These are phyloP conservation scores for Volucella zonaria DNA, from an alignment of 2,888 invertebrate genomes.

Conservation along the genomic window DNA sequence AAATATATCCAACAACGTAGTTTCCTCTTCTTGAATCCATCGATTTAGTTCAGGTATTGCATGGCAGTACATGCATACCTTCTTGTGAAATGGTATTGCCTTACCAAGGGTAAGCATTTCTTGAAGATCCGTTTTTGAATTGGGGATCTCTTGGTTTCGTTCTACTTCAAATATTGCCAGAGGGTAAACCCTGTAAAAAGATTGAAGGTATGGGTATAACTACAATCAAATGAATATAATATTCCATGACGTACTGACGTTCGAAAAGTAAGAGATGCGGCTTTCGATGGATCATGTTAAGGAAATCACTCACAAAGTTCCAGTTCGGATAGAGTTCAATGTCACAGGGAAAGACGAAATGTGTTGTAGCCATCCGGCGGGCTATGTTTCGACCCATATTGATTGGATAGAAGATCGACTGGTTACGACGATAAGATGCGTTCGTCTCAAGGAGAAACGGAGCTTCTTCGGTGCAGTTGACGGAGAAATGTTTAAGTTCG, in stretches of 20 bases:
- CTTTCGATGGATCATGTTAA: slow-evolving; percentile 11
- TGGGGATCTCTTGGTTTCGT: slow-evolving; percentile 27
- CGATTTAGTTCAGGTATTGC: slow-evolving; percentile 32
- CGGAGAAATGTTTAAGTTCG: slow-evolving; percentile 6
- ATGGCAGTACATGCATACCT: slow-evolving; percentile 39
- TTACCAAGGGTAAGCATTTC: slow-evolving; percentile 15
- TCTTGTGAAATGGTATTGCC: slow-evolving; percentile 50
- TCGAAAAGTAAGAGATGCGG: slow-evolving; percentile 25
- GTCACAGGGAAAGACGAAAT: slow-evolving; percentile 45
- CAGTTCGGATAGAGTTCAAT: slow-evolving; percentile 55
- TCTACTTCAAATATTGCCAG: slow-evolving; percentile 49
- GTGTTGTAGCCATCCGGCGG: slow-evolving; percentile 27
- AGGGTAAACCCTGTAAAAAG: slow-evolving; percentile 40
- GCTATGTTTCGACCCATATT: slow-evolving; percentile 51
- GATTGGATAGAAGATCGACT: slow-evolving; percentile 40
- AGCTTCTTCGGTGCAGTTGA: neutral
- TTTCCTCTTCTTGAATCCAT: slow-evolving; percentile 19
- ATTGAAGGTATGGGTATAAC: neutral
- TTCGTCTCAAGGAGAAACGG: neutral
- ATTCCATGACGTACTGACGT: slow-evolving; percentile 24
- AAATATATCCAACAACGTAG: slow-evolving; percentile 24
- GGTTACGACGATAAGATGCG: slow-evolving; percentile 25
- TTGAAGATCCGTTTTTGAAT: slow-evolving; percentile 42
- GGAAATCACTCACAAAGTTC: slow-evolving; percentile 34
- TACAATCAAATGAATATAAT: neutral